Evolutionary conservation across 2,888 invertebrate genomes (phyloP).

Genomic region (Metellina segmentata): DNA sequence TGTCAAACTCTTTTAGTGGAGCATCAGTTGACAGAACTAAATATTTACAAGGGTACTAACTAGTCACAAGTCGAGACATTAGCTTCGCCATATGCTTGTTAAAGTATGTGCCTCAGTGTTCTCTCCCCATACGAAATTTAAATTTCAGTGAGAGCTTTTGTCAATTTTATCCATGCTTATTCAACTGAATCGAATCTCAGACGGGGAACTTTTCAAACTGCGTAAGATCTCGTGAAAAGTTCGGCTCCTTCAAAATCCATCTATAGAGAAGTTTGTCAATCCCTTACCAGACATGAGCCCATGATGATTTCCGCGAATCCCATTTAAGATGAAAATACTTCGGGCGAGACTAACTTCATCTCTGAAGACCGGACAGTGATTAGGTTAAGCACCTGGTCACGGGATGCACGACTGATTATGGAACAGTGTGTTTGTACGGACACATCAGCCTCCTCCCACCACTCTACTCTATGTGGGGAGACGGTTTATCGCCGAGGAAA

Average conservation of each 20-base stretch:
- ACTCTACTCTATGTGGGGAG: background rate
- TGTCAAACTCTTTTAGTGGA: too few species aligned
- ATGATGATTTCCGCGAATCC: background rate
- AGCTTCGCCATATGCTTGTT: too few species aligned
- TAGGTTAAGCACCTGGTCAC: conserved; percentile 17
- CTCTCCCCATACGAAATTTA: too few species aligned
- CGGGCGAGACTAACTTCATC: conserved; percentile 35
- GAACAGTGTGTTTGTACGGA: background rate
- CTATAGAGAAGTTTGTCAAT: background rate
- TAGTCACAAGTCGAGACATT: too few species aligned
- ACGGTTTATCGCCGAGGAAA: background rate
- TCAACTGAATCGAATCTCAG: background rate
- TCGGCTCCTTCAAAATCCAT: background rate
- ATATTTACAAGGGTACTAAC: too few species aligned
- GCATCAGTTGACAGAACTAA: too few species aligned
- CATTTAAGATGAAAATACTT: conserved; percentile 19
- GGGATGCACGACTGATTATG: conserved; percentile 20
- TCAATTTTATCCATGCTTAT: background rate
- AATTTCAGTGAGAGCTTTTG: background rate
- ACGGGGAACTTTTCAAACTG: background rate
- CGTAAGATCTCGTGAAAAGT: background rate
- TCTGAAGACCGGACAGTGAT: conserved; percentile 36
- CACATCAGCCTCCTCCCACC: background rate
- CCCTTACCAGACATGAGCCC: background rate
- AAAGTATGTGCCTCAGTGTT: too few species aligned